These are phyloP conservation scores for Philantomba maxwellii DNA, from an alignment of 2,113 vertebrate species.

Conservation along the genomic window DNA sequence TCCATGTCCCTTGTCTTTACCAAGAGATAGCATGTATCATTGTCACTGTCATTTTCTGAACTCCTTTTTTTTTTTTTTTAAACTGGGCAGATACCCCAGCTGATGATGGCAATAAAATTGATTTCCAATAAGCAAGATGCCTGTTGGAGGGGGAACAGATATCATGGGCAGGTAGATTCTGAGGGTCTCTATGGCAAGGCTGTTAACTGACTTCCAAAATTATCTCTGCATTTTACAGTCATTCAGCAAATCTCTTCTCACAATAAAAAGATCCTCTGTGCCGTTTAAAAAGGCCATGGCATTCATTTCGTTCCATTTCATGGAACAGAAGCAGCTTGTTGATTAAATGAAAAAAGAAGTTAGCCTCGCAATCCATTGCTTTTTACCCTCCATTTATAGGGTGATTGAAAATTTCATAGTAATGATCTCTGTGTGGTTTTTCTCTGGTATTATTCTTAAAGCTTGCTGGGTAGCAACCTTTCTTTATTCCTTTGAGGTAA, in stretches of 20 bases:
- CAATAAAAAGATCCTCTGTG: conserved; percentile 54
- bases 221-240: conserved; percentile 59
- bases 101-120: not conserved
- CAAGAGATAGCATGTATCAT: not conserved
- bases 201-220: conserved; percentile 54
- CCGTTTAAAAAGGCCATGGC: conserved; percentile 59
- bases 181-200: conserved; percentile 41
- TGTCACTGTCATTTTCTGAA: not conserved
- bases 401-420: conserved; percentile 56
- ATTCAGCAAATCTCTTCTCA: conserved; percentile 64
- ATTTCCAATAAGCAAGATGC: not conserved
- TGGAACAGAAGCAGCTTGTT: conserved; percentile 66
- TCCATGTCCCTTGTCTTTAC: not conserved
- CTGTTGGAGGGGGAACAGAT: not conserved
- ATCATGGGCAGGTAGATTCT: not conserved
- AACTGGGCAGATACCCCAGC: not conserved
- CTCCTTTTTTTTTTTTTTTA: not conserved
- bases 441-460: conserved; percentile 39
- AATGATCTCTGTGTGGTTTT: conserved; percentile 25
- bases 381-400: conserved; percentile 39
- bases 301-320: conserved; percentile 75
- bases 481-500: conserved; percentile 38
- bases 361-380: conserved; percentile 30
- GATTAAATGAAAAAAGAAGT: conserved; percentile 56
- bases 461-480: not conserved